phyloP scores from a whole-genome alignment of 2,888 invertebrate species.

The Drosophila melanocephala region DNA sequence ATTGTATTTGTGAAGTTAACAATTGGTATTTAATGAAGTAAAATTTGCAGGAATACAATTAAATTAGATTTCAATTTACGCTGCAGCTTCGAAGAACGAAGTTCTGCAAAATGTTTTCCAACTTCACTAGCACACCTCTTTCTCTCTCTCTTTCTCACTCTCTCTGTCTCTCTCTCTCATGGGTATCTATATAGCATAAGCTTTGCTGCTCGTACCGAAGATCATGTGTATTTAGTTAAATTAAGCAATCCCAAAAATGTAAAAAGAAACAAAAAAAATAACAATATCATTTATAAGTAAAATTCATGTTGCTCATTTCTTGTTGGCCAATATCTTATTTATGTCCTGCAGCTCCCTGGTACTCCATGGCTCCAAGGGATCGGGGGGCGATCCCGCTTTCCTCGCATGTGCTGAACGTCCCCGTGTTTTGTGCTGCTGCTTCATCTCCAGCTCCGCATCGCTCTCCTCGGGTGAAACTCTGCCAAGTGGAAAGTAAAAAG shows the following conservation, averaged over 20 bases:
- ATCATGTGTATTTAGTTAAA: constrained; percentile 6
- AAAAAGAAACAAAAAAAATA: constrained; percentile 3
- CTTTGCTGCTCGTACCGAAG: constrained; percentile 2
- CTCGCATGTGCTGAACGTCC: constrained; percentile 78
- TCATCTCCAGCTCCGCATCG: constrained; percentile 66
- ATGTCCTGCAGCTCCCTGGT: constrained; percentile 90
- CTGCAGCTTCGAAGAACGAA: constrained; percentile 4
- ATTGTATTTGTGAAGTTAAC: constrained; percentile 31
- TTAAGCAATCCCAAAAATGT: not conserved
- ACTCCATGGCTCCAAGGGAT: constrained; percentile 91
- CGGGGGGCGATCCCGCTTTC: constrained; percentile 86
- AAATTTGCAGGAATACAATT: constrained; percentile 34
- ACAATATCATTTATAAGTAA: constrained; percentile 8
- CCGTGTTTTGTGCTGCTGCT: constrained; percentile 40
- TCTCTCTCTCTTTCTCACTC: not conserved
- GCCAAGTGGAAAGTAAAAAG: constrained; percentile 6
- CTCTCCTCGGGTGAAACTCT: constrained; percentile 83
- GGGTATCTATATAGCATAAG: not conserved
- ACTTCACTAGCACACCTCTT: not conserved
- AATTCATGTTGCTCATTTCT: constrained; percentile 45
- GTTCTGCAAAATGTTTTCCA: constrained; percentile 2
- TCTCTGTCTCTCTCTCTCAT: not conserved
- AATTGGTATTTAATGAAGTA: constrained; percentile 37
- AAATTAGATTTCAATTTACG: constrained; percentile 2
- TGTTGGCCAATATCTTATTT: constrained; percentile 87